Evolutionary conservation across 2,797 vertebrate species (phyloP), one percentile per base, ranked within the genome.

Genomic region (Rhinogobio ventralis): DNA sequence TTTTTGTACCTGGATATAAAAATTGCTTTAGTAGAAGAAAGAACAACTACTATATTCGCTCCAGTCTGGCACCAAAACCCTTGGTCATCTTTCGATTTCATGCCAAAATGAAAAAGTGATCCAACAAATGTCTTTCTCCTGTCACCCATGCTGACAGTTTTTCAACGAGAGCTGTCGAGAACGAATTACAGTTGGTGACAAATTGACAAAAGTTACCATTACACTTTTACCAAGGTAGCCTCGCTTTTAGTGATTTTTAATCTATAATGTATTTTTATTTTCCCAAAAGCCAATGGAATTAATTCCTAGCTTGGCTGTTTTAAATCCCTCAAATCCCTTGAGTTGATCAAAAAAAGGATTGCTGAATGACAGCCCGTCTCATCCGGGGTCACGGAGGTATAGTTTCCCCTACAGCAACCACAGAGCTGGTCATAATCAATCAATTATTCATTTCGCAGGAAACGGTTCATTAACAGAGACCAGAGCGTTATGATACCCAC

Each of bases 401-500:
- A 72, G 14, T 60, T 71, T 76, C 23, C 45, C 67, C 20, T 23
- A 7, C 42, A 51, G 83, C 75, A 4, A 77, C 51, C 76, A 51
- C 83, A 85, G 20, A 62, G 75, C 66, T 57, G 67, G 53, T 74
- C 67, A 85, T 80, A 53, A 66, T 80, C 72, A 72, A 33, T 81
- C 55, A 72, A 55, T 87, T 81, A 62, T 87, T 87, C 42, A 87
- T 73, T 85, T 78, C 0, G 49, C 55, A 64, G 78, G 84, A 85
- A 85, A 28, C 53, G 78, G 28, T 73, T 85, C 71, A 85, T 85
- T 66, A 83, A 53, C 71, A 10, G 28, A 69, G 75, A 53, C 76
- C 42, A 71, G 55, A 49, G 64, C 9, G 30, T 71, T 49, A 23
- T 51, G 76, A 72, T 79, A 69, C n/a, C 66, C 51, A 42, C 87